These are phyloP conservation scores for Nebria ingens DNA, from an alignment of 1,140 invertebrate species.

Conservation along the genomic window DNA sequence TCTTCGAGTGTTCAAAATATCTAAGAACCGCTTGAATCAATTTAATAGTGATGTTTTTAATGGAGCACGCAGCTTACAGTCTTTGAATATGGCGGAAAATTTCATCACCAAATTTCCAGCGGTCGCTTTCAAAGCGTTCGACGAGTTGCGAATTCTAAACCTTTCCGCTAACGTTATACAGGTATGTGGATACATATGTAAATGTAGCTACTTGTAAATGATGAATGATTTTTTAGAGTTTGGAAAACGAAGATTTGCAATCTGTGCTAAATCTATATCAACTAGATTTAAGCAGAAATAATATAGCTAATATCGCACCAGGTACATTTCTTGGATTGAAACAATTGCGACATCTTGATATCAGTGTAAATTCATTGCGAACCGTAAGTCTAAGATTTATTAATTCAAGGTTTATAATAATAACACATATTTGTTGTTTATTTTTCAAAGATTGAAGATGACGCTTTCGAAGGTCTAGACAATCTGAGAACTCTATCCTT, in stretches of 20 bases:
- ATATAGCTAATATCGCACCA: slow-evolving; percentile 64
- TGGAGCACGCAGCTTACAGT: slow-evolving; percentile 60
- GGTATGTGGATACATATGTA: too few species aligned
- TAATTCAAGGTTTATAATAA: neutral
- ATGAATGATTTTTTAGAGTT: slow-evolving; percentile 41
- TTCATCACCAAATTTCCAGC: slow-evolving; percentile 72
- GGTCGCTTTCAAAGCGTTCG: slow-evolving; percentile 57
- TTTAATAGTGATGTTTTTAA: slow-evolving; percentile 75
- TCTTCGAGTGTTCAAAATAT: slow-evolving; percentile 58
- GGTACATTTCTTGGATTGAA: slow-evolving; percentile 67
- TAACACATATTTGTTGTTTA: too few species aligned
- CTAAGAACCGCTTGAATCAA: slow-evolving; percentile 60
- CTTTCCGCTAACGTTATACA: slow-evolving; percentile 74
- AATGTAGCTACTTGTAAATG: too few species aligned
- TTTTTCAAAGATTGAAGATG: slow-evolving; percentile 81
- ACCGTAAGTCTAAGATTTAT: slow-evolving; percentile 49
- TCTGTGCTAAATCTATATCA: slow-evolving; percentile 55
- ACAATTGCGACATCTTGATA: slow-evolving; percentile 60
- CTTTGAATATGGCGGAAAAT: slow-evolving; percentile 74
- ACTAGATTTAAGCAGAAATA: slow-evolving; percentile 75
- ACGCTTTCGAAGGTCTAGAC: slow-evolving; percentile 69
- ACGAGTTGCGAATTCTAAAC: slow-evolving; percentile 59
- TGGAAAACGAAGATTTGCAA: slow-evolving; percentile 55
- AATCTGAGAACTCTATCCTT: slow-evolving; percentile 69
- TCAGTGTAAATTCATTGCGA: slow-evolving; percentile 75